Percentiles rank a stretch among this genome's conserved stretches.
Evolutionary conservation across 2,888 invertebrate genomes (phyloP).

Genomic region (Lochmaea capreae): DNA sequence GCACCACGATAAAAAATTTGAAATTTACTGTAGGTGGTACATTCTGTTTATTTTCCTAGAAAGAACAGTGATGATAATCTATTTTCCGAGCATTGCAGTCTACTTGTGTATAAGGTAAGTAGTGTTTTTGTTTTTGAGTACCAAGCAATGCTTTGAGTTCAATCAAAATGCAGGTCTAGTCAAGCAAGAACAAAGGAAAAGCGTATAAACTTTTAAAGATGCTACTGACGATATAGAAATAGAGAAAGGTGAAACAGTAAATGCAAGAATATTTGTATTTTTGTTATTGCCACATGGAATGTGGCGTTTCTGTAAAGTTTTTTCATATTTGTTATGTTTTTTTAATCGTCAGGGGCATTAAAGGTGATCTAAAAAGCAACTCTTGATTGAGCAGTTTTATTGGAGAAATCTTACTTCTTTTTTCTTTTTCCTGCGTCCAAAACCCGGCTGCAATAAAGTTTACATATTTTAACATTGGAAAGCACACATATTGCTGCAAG

Average conservation of each 20-base stretch:
- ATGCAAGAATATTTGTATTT: slow-evolving; percentile 45
- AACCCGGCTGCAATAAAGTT: slow-evolving; percentile 83
- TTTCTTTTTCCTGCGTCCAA: slow-evolving; percentile 98
- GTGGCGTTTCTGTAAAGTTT: slow-evolving; percentile 36
- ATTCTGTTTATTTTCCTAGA: slow-evolving; percentile 13
- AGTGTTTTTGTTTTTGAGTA: slow-evolving; percentile 39
- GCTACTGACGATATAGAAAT: slow-evolving; percentile 60
- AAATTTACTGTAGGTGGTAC: slow-evolving; percentile 9
- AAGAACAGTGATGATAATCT: background rate
- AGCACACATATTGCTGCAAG: slow-evolving; percentile 60
- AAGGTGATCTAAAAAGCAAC: slow-evolving; percentile 62
- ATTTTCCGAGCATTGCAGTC: slow-evolving; percentile 34
- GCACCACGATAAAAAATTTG: background rate
- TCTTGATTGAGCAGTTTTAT: slow-evolving; percentile 62
- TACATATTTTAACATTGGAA: slow-evolving; percentile 65
- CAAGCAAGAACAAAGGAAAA: slow-evolving; percentile 55
- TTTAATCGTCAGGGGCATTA: slow-evolving; percentile 63
- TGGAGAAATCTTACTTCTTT: slow-evolving; percentile 92
- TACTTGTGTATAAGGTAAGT: slow-evolving; percentile 36
- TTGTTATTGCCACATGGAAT: slow-evolving; percentile 39
- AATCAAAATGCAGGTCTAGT: slow-evolving; percentile 50
- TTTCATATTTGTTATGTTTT: slow-evolving; percentile 26
- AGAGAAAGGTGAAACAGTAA: slow-evolving; percentile 45
- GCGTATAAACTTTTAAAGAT: slow-evolving; percentile 51
- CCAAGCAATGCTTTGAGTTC: slow-evolving; percentile 45